Conservation (phyloP, 2,888 invertebrate genomes). For the Trissolcus brochymenae region DNA sequence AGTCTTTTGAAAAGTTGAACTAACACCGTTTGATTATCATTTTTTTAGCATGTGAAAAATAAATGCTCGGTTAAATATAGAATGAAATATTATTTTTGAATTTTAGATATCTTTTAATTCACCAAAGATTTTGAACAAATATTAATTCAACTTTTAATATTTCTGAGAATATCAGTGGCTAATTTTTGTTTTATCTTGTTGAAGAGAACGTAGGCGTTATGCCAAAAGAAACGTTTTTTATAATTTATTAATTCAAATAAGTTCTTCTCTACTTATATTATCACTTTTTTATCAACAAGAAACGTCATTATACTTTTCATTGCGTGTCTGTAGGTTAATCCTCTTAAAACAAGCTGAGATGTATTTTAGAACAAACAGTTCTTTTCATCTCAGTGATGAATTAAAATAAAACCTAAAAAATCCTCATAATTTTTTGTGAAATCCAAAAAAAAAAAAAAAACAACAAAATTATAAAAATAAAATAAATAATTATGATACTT, state of each 20-base stretch:
- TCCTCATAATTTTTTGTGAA: too few species aligned
- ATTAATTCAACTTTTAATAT: too few species aligned
- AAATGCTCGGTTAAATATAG: neutral
- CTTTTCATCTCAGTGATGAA: too few species aligned
- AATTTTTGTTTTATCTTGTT: constrained; percentile 1
- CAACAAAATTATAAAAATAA: too few species aligned
- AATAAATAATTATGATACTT: too few species aligned
- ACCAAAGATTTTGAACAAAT: neutral
- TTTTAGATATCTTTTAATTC: neutral
- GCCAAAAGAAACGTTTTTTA: constrained; percentile 5
- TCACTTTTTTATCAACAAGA: constrained; percentile 22
- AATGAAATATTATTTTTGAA: neutral
- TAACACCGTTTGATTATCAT: constrained; percentile 13
- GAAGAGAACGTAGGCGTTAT: neutral
- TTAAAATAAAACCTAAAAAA: too few species aligned
- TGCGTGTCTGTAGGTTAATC: constrained; percentile 32
- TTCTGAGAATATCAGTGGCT: too few species aligned
- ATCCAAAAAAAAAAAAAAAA: too few species aligned
- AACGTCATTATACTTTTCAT: constrained; percentile 38
- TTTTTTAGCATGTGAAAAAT: constrained; percentile 9
- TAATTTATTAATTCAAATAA: constrained; percentile 31
- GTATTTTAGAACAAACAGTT: neutral
- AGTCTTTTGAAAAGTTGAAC: constrained; percentile 28
- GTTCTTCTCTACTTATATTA: constrained; percentile 24
- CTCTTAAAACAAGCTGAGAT: constrained; percentile 28